phyloP scores from a whole-genome alignment of 2,888 invertebrate genomes.

The Theretra japonica region DNA sequence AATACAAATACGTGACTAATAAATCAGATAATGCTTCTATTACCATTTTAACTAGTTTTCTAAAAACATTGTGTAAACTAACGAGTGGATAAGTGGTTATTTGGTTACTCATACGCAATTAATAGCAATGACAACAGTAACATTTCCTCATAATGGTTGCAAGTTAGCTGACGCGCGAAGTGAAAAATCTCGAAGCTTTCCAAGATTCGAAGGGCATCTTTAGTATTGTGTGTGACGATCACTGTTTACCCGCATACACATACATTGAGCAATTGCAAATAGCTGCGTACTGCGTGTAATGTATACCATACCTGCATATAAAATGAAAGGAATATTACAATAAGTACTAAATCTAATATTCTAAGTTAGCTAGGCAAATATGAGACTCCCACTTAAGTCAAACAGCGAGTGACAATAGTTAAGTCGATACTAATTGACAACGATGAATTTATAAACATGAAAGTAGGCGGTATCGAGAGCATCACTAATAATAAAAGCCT shows the following conservation, averaged over 20 bases:
- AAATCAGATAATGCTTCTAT: conserved; percentile 11
- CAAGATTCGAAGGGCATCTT: conserved; percentile 5
- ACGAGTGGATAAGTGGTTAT: not conserved
- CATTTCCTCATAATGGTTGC: conserved; percentile 3
- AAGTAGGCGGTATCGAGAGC: not conserved
- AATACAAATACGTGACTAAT: conserved; percentile 16
- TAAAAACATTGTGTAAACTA: conserved; percentile 13
- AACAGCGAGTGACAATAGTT: not conserved
- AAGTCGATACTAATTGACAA: not conserved
- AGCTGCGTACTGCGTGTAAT: not conserved
- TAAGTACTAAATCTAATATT: not conserved
- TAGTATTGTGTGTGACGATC: not conserved
- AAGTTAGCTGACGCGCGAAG: too few relatives aligned
- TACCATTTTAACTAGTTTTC: conserved; percentile 16
- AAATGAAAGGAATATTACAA: not conserved
- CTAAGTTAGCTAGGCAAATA: not conserved
- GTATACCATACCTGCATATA: not conserved
- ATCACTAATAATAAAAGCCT: conserved; percentile 6
- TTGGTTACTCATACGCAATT: conserved; percentile 16
- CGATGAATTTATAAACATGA: not conserved
- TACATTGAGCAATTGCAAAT: not conserved
- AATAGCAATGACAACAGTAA: conserved; percentile 1
- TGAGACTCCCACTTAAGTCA: not conserved
- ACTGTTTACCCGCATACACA: not conserved
- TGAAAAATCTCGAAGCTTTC: conserved; percentile 2